Base-by-base conservation (phyloP, 2,113 vertebrate species). In the Jacana jacana region DNA sequence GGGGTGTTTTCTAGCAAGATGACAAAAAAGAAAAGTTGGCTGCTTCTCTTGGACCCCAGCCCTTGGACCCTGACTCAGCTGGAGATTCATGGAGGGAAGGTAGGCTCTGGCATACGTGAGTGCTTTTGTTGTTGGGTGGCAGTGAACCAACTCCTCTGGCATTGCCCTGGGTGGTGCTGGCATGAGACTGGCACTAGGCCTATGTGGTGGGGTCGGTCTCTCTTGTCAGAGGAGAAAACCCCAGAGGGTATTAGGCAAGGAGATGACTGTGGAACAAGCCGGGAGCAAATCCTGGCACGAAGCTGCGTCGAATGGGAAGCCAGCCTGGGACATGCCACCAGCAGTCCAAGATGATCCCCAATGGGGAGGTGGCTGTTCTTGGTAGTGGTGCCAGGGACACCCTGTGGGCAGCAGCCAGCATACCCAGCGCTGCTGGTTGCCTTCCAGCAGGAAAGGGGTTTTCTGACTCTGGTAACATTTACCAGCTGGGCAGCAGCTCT, bases 401-500 rank as follows among this genome's bases (percentile, higher is more conserved):
- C 25, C n/a, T 40, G 54, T 68, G 88, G 66, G 84, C 49, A 85
- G 44, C 2, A 24, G 48, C 86, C 33, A 6, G n/a, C 0, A 0
- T 86, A 84, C 81, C 70, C 87, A 46, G 84, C 1, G 0, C 81
- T 65, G 66, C 65, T 87, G 81, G 19, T 54, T 19, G 57, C 54
- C 75, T 89, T 94, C 75, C 91, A 93, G 81, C 7, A 0, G 75
- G 70, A 94, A 72, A 39, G 48, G 89, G 77, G 5, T 37, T 70
- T 86, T 88, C 58, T 96, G 78, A 49, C 84, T 94, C 63, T 78
- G 88, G 37, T 89, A 96, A 96, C 89, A 58, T 69, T 91, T 81
- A 25, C 81, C 93, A 96, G 94, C 87, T 91, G 93, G 93, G 87
- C 91, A 88, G 94, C 81, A 83, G 91, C 89, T 66, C 91, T 88